These are phyloP conservation scores for Lepus timidus DNA, from an alignment of 2,113 vertebrate species.

Conservation along the genomic window DNA sequence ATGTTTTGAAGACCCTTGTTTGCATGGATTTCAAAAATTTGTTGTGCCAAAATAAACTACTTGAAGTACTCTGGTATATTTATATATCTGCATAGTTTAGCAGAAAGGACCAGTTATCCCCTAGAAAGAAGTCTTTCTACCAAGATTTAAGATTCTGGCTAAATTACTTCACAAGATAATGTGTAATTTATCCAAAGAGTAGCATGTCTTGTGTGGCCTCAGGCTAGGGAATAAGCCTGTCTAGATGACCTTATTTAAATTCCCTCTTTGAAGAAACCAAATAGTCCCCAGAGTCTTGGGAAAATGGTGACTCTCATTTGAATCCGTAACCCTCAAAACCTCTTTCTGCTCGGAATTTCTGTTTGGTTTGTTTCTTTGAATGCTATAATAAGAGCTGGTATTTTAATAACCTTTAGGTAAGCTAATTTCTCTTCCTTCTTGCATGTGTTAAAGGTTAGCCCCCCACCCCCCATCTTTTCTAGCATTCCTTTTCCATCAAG, in stretches of 20 bases:
- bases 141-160: not conserved
- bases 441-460: not conserved
- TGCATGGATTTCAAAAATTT: too few species aligned
- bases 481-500: conserved; percentile 16
- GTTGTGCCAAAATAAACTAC: too few species aligned
- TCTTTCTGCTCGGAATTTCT: conserved; percentile 35
- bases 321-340: not conserved
- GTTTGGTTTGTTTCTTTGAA: conserved; percentile 41
- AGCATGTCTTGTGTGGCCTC: not conserved
- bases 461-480: not conserved
- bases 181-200: not conserved
- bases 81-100: not conserved
- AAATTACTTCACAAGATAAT: not conserved
- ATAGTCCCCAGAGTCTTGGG: not conserved
- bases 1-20: too few species aligned
- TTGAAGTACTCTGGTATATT: too few species aligned
- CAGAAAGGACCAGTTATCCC: not conserved
- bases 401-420: conserved; percentile 33
- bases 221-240: not conserved
- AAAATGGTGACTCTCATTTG: not conserved
- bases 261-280: not conserved
- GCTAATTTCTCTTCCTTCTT: not conserved
- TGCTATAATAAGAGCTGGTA: not conserved
- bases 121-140: not conserved
- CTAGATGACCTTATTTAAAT: not conserved